Base-by-base conservation (phyloP, 2,797 vertebrate genomes). In the Yasuhikotakia modesta region DNA sequence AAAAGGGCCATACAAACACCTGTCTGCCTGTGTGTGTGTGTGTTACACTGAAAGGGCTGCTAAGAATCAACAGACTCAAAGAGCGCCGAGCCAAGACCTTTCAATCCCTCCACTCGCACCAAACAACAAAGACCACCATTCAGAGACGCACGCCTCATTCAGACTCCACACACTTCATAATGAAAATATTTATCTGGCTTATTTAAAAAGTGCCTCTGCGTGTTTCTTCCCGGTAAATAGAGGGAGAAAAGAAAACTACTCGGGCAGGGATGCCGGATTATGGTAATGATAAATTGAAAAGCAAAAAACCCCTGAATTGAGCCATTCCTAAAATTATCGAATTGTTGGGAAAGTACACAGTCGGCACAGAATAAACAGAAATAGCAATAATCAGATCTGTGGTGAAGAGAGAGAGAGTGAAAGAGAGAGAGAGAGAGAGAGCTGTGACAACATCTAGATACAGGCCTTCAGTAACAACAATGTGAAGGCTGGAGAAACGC, bases 351-450 rank as follows among this genome's bases (percentile, higher is more conserved):
- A 81, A 32, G 1, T 72, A 71, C 55, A n/a, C 4, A 48, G 66
- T 43, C 63, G 52, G n/a, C 1, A 55, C 3, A 60, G 61, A 55
- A 84, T 64, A 21, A 2, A 65, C 2, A 60, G 61, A 55, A 84
- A 73, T 76, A 45, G 63, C 63, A 81, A 66, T 78, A 79, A 85
- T 80, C 58, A 2, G 55, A 83, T 86, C 68, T 73, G 46, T 67
- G 48, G 35, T 19, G 63, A 67, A 48, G 46, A 13, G 35, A 35
- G 35, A 35, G 63, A 66, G 48, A 24, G 32, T 66, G 72, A 55
- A 61, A 1, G 32, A 75, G 73, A 75, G 19, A 7, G 35, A 8
- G 35, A 8, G 35, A 39, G 35, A 12, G 4, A 66, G 50, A 32
- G 70, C 57, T 66, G 58, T 64, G 72, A 61, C 39, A 55, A 46